phyloP scores from a whole-genome alignment of 2,113 vertebrate genomes.

The Oriolus oriolus region DNA sequence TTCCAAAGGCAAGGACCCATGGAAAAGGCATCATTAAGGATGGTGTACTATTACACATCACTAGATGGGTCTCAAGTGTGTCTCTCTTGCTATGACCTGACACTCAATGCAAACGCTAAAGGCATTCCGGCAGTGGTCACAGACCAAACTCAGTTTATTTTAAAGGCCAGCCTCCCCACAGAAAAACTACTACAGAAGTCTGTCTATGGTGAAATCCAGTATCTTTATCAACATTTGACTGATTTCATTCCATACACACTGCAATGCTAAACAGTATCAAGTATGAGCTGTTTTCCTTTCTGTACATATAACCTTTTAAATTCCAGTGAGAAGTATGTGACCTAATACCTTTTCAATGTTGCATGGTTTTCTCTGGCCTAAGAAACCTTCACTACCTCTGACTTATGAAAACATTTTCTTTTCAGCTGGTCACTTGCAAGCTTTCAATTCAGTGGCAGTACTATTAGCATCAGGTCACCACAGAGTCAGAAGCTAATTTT shows the following conservation, averaged over 20 bases:
- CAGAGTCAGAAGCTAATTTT: not conserved
- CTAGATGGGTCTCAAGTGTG: fast-evolving
- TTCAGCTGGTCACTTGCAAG: not conserved
- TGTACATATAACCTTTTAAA: not conserved
- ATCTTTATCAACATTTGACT: not conserved
- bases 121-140: not conserved
- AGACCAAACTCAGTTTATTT: not conserved
- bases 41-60: not conserved
- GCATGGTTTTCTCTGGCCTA: not conserved
- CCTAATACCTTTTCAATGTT: not conserved
- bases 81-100: not conserved
- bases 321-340: not conserved
- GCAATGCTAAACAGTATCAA: not conserved
- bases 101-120: fast-evolving
- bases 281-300: not conserved
- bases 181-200: not conserved
- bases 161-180: not conserved
- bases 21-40: fast-evolving
- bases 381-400: not conserved
- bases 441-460: not conserved
- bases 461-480: not conserved
- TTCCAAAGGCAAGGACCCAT: not conserved
- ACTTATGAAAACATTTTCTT: not conserved
- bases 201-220: not conserved
- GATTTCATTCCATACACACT: not conserved